Evolutionary conservation across 2,113 vertebrate species (phyloP).

Genomic region (Odocoileus hemionus): DNA sequence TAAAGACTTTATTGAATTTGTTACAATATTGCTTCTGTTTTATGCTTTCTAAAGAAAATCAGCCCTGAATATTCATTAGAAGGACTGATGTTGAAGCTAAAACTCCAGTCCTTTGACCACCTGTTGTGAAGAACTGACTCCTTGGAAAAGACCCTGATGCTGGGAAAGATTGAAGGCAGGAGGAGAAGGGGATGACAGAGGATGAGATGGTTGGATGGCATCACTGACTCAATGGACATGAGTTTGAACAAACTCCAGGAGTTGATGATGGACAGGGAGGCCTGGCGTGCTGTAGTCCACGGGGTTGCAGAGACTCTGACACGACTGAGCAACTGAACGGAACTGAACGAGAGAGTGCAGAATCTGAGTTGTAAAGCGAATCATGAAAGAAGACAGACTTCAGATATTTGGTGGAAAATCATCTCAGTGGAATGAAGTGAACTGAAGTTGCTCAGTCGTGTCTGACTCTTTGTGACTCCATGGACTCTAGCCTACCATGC

Average conservation of each 20-base stretch:
- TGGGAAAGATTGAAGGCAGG: not conserved
- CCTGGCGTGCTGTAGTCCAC: rapidly evolving
- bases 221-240: not conserved
- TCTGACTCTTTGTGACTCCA: not conserved
- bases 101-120: not conserved
- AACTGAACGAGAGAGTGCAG: not conserved
- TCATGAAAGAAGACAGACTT: not conserved
- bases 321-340: not conserved
- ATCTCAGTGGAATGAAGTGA: not conserved
- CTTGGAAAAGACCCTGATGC: not conserved
- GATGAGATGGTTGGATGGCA: not conserved
- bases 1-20: not conserved
- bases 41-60: not conserved
- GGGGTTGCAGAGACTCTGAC: not conserved
- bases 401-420: not conserved
- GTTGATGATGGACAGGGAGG: not conserved
- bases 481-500: not conserved
- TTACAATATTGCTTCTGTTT: not conserved
- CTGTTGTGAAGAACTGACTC: not conserved
- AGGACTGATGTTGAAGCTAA: not conserved
- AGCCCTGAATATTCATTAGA: not conserved
- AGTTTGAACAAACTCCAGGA: not conserved
- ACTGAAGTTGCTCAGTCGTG: rapidly evolving
- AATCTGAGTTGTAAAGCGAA: not conserved
- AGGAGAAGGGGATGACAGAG: not conserved